Evolutionary conservation across 2,888 invertebrate species (phyloP), one percentile per base, ranked within the genome.

Genomic region (Plusia festucae): DNA sequence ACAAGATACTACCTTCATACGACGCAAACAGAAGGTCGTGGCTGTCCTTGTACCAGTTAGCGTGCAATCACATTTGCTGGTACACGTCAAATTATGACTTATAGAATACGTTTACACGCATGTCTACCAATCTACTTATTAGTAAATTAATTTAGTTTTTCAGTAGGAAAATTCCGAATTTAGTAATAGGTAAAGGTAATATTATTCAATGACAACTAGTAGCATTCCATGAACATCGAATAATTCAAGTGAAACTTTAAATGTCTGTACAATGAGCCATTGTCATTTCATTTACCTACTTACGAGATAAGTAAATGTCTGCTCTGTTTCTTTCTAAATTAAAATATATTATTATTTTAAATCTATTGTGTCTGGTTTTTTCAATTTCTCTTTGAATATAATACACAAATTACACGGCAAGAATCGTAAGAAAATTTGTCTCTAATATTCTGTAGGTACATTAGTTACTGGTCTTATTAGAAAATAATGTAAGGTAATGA

Each of bases 61-160:
- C 86, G 91, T 88, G 85, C 92, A 91, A 87, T 91, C 88, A 90
- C 92, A 91, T 89, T 87, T 82, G 83, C 85, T 82, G 79, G 83
- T 83, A 85, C 87, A 88, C 89, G 84, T 89, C 86, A 84, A 88
- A 86, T 89, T 86, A 89, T 85, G 83, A 85, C 81, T 81, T 84
- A 83, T 80, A 76, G 75, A 71, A 65, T 62, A 68, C 53, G 58
- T 51, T 68, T 61, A 72, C 54, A 63, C 54, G 73, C 70, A 54
- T 70, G 69, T 51, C 64, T 58, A 51, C 53, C 77, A 65, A 49
- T 52, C 62, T 57, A n/a, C n/a, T n/a, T n/a, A 62, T 73, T 53
- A 60, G 65, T 49, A 53, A 60, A 7, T 2, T 11, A 20, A 60
- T 70, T 56, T 22, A 53, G 16, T 49, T 49, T 46, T 49, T 49